Percentiles rank a stretch among this genome's conserved stretches.
Evolutionary conservation across 2,797 vertebrate genomes (phyloP).

Genomic region (Pseudochirops corinnae): DNA sequence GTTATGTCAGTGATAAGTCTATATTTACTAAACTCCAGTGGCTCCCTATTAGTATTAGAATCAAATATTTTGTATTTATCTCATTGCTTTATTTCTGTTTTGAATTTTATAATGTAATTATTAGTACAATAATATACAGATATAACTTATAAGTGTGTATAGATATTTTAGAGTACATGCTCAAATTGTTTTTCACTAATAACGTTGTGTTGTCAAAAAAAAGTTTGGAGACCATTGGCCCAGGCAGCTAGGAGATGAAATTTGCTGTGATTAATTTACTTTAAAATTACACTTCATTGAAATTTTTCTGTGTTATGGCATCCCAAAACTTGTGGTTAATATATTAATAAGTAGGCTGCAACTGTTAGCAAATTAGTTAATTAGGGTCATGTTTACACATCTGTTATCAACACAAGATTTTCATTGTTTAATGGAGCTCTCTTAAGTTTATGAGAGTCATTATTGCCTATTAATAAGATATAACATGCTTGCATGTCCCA

Average conservation of each 20-base stretch:
- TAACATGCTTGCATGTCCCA: not conserved
- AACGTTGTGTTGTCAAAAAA: not conserved
- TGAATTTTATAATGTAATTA: not conserved
- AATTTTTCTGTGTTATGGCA: not conserved
- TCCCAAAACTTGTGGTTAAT: not conserved
- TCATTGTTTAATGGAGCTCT: not conserved
- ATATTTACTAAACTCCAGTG: not conserved
- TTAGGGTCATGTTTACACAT: not conserved
- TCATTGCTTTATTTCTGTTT: not conserved
- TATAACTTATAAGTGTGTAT: not conserved
- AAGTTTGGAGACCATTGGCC: not conserved
- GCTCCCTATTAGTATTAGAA: not conserved
- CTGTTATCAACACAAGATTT: not conserved
- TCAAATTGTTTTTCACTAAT: not conserved
- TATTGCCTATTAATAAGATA: not conserved
- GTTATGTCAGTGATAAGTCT: not conserved
- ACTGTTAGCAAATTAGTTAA: conserved; percentile 1
- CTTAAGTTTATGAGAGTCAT: not conserved
- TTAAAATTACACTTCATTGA: not conserved
- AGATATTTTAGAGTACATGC: not conserved
- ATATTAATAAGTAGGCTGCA: conserved; percentile 4
- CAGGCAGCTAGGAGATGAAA: not conserved
- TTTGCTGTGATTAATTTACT: not conserved
- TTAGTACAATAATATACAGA: not conserved
- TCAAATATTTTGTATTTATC: not conserved